These are phyloP conservation scores for Xylota segnis DNA, from an alignment of 2,888 invertebrate species.

Conservation along the genomic window DNA sequence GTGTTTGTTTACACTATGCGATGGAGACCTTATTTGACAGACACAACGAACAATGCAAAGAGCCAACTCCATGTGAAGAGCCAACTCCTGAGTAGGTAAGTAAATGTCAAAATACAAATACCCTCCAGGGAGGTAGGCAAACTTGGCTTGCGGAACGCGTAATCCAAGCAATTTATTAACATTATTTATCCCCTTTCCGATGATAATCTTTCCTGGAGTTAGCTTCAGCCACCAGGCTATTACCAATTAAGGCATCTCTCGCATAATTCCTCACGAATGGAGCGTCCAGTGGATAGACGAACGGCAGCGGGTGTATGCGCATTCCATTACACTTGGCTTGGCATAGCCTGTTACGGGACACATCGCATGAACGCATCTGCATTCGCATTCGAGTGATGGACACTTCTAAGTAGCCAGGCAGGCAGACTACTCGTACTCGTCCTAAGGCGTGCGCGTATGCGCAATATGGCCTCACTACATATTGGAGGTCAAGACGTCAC, in stretches of 20 bases:
- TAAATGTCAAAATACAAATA: slow-evolving; percentile 64
- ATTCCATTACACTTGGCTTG: slow-evolving; percentile 62
- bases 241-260: slow-evolving; percentile 71
- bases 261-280: slow-evolving; percentile 45
- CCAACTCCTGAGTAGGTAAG: slow-evolving; percentile 6
- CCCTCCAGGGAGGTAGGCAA: slow-evolving; percentile 68
- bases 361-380: slow-evolving; percentile 75
- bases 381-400: slow-evolving; percentile 75
- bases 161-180: slow-evolving; percentile 73
- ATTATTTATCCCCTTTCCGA: slow-evolving; percentile 74
- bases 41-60: slow-evolving; percentile 15
- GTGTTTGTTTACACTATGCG: slow-evolving; percentile 62
- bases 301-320: slow-evolving; percentile 22
- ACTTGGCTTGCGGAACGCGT: slow-evolving; percentile 60
- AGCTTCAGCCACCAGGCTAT: slow-evolving; percentile 43
- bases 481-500: slow-evolving; percentile 73
- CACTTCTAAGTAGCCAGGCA: slow-evolving; percentile 73
- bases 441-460: slow-evolving; percentile 58
- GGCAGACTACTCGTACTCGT: slow-evolving; percentile 17
- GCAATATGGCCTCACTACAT: slow-evolving; percentile 61
- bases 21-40: slow-evolving; percentile 53
- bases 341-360: slow-evolving; percentile 68
- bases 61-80: slow-evolving; percentile 37
- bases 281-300: background rate
- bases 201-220: slow-evolving; percentile 56